Conservation (phyloP, 2,888 invertebrate genomes). For the Melanostoma scalare region DNA sequence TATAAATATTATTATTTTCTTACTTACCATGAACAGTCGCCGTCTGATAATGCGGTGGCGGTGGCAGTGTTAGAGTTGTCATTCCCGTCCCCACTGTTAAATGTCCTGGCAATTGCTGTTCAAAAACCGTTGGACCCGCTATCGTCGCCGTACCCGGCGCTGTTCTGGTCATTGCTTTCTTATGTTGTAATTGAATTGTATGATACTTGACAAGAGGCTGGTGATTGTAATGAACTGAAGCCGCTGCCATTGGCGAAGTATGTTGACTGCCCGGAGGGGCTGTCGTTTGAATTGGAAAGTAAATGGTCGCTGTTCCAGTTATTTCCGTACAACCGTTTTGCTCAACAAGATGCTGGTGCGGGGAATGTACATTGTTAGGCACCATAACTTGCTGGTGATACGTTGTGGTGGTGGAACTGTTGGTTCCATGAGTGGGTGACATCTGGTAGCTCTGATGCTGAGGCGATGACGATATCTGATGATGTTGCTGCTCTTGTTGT, state of each 20-base stretch:
- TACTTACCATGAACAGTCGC: slow-evolving; percentile 81
- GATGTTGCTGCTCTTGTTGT: slow-evolving; percentile 72
- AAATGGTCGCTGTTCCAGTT: slow-evolving; percentile 79
- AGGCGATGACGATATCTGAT: slow-evolving; percentile 78
- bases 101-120: slow-evolving; percentile 69
- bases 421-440: slow-evolving; percentile 66
- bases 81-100: slow-evolving; percentile 72
- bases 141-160: slow-evolving; percentile 54
- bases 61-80: slow-evolving; percentile 77
- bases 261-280: slow-evolving; percentile 66
- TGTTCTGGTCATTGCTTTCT: slow-evolving; percentile 67
- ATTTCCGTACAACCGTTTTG: slow-evolving; percentile 74
- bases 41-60: slow-evolving; percentile 81
- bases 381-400: slow-evolving; percentile 74
- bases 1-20: background rate
- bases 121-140: slow-evolving; percentile 57
- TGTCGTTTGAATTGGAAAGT: slow-evolving; percentile 79
- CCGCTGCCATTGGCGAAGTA: slow-evolving; percentile 66
- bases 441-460: slow-evolving; percentile 77
- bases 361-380: slow-evolving; percentile 65
- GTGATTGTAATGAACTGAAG: slow-evolving; percentile 74
- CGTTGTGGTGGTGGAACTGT: slow-evolving; percentile 56
- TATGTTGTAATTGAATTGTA: slow-evolving; percentile 80
- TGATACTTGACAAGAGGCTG: slow-evolving; percentile 81
- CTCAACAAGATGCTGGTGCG: slow-evolving; percentile 57